Evolutionary conservation across 2,888 invertebrate species (phyloP).

Genomic region (Cordilura impudica): DNA sequence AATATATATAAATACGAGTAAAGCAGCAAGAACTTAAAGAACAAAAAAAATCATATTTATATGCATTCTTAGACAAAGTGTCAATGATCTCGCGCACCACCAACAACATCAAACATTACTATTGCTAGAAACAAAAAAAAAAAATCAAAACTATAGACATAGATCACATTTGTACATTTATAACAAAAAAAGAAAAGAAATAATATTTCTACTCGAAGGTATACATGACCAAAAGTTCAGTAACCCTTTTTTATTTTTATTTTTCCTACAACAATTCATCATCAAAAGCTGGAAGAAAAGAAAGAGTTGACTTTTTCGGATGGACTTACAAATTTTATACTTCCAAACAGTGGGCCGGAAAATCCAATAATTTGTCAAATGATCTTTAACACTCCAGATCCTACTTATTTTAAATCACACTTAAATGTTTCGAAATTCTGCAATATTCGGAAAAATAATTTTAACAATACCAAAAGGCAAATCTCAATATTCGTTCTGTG

Average conservation of each 20-base stretch:
- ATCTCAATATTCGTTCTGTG: too few species aligned
- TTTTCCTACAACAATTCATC: conserved; percentile 41
- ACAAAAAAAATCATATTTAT: conserved; percentile 64
- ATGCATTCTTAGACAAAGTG: conserved; percentile 74
- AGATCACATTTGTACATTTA: conserved; percentile 49
- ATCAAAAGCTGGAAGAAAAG: conserved; percentile 50
- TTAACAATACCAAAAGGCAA: too few species aligned
- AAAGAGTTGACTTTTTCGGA: conserved; percentile 15
- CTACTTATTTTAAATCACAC: too few species aligned
- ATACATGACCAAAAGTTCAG: conserved; percentile 54
- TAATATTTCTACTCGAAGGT: conserved; percentile 16
- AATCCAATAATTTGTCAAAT: neutral
- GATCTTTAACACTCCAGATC: too few species aligned
- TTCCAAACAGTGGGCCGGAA: neutral
- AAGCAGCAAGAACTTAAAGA: conserved; percentile 22
- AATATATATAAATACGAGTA: conserved; percentile 11
- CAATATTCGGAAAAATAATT: too few species aligned
- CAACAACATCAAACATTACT: conserved; percentile 39
- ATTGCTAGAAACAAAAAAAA: conserved; percentile 4
- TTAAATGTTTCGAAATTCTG: too few species aligned
- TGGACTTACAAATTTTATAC: neutral
- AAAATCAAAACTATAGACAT: conserved; percentile 54
- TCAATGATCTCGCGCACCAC: conserved; percentile 71
- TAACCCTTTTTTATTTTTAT: conserved; percentile 47
- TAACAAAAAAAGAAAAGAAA: conserved; percentile 29